Percentiles rank a stretch among this genome's conserved stretches.
These are phyloP conservation scores for Drosophila paulistorum DNA, from an alignment of 1,140 invertebrate species.

Conservation along the genomic window DNA sequence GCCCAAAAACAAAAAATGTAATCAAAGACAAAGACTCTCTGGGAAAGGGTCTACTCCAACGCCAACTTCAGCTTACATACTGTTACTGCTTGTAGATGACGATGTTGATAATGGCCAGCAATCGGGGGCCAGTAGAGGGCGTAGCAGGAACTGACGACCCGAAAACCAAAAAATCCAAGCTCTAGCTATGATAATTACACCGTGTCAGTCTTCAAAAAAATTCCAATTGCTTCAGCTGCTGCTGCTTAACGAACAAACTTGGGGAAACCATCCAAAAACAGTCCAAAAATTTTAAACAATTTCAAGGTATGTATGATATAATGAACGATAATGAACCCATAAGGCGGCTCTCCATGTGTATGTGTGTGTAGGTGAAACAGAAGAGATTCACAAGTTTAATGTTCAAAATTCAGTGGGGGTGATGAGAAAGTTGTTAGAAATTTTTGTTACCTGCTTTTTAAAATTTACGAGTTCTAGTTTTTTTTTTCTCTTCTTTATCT, in stretches of 20 bases:
- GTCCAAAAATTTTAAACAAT: constrained; percentile 47
- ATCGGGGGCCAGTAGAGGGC: constrained; percentile 10
- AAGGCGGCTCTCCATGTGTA: no score
- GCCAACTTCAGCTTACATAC: no score
- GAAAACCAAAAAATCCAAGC: constrained; percentile 1
- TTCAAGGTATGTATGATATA: constrained; percentile 49
- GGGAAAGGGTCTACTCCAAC: constrained; percentile 22
- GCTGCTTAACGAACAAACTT: constrained; percentile 50
- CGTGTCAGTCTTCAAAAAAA: constrained; percentile 59
- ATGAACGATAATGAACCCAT: constrained; percentile 70
- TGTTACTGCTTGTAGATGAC: constrained; percentile 58
- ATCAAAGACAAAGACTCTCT: constrained; percentile 77
- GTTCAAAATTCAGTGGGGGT: not conserved
- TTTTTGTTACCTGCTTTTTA: not conserved
- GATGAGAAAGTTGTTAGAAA: constrained; percentile 32
- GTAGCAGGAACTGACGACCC: constrained; percentile 45
- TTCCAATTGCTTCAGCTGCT: constrained; percentile 39
- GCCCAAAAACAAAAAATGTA: constrained; percentile 61
- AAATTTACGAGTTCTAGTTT: not conserved
- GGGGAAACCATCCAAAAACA: constrained; percentile 31
- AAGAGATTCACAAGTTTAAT: constrained; percentile 33
- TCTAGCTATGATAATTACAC: constrained; percentile 71
- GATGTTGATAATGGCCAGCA: constrained; percentile 48
- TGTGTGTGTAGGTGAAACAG: constrained; percentile 49
- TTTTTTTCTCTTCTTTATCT: not conserved